Evolutionary conservation across 2,113 vertebrate genomes (phyloP).

Genomic region (Vombatus ursinus): DNA sequence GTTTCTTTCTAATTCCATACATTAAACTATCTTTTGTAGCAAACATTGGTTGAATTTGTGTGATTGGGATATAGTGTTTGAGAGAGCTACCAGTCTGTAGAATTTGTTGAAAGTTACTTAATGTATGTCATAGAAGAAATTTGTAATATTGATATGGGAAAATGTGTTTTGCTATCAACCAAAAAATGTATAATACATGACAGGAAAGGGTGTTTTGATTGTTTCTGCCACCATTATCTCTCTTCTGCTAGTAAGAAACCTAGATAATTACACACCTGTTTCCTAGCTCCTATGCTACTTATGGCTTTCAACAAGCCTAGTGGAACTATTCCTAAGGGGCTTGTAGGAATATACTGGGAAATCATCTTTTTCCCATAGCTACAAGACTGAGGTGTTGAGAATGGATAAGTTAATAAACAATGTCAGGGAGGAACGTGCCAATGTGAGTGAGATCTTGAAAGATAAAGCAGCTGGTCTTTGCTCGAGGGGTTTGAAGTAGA

Average conservation of each 20-base stretch:
- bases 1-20: background rate
- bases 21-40: background rate
- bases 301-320: background rate
- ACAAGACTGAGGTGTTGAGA: background rate
- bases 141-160: background rate
- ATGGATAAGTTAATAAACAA: background rate
- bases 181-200: background rate
- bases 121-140: background rate
- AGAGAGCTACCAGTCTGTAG: background rate
- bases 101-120: background rate
- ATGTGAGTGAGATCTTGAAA: background rate
- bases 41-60: constrained; percentile 14
- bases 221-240: background rate
- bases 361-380: constrained; percentile 17
- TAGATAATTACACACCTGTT: background rate
- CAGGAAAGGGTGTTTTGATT: constrained; percentile 1
- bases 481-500: background rate
- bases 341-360: constrained; percentile 27
- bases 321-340: background rate
- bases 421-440: background rate
- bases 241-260: background rate
- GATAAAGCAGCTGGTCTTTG: background rate
- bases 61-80: constrained; percentile 14
- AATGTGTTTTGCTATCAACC: background rate
- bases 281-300: background rate